Evolutionary conservation across 2,888 invertebrate genomes (phyloP), one percentile per base, ranked within the genome.

Genomic region (Spilarctia lutea): DNA sequence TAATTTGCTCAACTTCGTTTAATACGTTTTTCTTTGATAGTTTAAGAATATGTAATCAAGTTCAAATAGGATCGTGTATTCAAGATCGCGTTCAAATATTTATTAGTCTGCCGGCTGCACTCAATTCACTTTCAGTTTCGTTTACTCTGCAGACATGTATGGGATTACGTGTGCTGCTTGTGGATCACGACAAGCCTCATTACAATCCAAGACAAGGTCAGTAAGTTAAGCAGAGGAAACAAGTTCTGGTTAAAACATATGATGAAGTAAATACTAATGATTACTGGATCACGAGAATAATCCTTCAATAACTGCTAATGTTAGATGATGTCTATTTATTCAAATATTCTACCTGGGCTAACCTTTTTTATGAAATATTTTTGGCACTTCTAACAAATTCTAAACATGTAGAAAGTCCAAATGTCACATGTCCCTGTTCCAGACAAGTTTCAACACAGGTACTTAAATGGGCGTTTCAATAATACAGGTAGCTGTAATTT

Each of bases 401-500:
- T 65, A 65, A 30, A 8, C 30, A 65, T 65, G 33, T 20, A 2
- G 8, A 30, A 65, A 30, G 33, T 65, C 24, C 65, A 18, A 65
- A 65, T 35, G 35, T 65, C 33, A 35, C 35, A 65, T 24, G 35
- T 35, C 24, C 65, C 35, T 6, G 63, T 30, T 60, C 30, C 16
- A 30, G 27, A 16, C 27, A 60, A 60, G 60, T 60, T 30, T 16
- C 16, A 30, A 60, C 27, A 16, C 30, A 6, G 24, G 35, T 24
- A 71, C 74, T 81, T 84, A 75, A 67, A 80, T 82, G 79, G 86
- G 84, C 79, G 81, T 78, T 73, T 72, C 75, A 74, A 68, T 77
- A 82, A 78, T 78, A 73, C 67, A 75, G 70, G 72, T 65, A 75
- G 72, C 78, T 81, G 87, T 84, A 81, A 85, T 85, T 80, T 77